phyloP scores from a whole-genome alignment of 2,888 invertebrate genomes.

The Drosophila mimica region DNA sequence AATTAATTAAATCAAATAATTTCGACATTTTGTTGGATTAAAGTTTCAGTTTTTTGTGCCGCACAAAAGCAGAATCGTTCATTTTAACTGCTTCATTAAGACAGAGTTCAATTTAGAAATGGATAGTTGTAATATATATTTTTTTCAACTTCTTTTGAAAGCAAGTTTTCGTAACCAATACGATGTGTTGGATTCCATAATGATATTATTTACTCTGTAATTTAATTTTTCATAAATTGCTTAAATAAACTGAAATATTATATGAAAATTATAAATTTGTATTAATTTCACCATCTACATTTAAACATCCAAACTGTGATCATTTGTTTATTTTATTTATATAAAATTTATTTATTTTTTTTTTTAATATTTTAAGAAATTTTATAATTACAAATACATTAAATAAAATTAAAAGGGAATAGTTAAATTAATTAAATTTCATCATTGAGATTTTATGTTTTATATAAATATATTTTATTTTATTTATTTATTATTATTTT shows the following conservation, averaged over 20 bases:
- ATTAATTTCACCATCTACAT: background rate
- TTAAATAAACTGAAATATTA: too few relatives aligned
- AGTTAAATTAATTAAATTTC: background rate
- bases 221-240: background rate
- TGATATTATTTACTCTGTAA: background rate
- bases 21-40: constrained; percentile 8
- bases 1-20: constrained; percentile 34
- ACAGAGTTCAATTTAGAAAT: background rate
- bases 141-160: background rate
- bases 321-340: background rate
- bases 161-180: background rate
- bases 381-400: background rate
- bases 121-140: background rate
- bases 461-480: background rate
- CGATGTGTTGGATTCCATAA: background rate
- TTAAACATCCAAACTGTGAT: background rate
- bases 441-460: background rate
- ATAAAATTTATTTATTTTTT: too few relatives aligned
- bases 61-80: background rate
- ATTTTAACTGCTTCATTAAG: background rate
- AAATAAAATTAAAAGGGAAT: background rate
- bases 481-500: background rate
- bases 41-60: background rate
- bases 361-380: background rate
- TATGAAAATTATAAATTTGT: too few relatives aligned